Conservation (phyloP, 1,140 invertebrate genomes). For the Neotoxoptera formosana region DNA sequence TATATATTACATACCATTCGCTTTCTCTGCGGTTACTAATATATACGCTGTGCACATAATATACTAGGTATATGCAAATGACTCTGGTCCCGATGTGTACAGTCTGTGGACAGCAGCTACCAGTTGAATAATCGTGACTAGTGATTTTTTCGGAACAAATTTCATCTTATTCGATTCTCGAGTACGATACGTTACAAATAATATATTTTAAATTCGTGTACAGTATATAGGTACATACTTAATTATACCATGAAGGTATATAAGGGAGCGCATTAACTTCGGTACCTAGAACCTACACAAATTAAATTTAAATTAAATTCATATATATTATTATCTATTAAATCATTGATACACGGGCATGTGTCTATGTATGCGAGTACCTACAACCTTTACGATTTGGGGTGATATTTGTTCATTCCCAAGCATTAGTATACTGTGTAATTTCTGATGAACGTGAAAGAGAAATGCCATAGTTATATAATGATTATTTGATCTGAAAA, state of each 20-base stretch:
- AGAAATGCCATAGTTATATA: no score
- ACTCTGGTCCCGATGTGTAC: not conserved
- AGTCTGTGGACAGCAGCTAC: not conserved
- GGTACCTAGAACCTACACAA: no score
- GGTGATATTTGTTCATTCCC: not conserved
- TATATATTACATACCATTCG: not conserved
- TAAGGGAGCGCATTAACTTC: not conserved
- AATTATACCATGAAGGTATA: not conserved
- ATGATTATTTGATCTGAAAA: not conserved
- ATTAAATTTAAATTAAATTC: no score
- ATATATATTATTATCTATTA: not conserved
- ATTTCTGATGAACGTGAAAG: no score
- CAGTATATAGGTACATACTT: not conserved
- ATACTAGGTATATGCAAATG: not conserved
- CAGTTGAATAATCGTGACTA: not conserved
- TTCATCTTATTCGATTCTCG: not conserved
- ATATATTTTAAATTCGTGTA: not conserved
- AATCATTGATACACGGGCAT: not conserved
- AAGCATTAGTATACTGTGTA: no score
- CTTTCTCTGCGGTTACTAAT: not conserved
- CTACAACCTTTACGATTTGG: not conserved
- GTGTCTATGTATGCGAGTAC: not conserved
- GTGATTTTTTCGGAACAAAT: not conserved
- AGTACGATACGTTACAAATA: not conserved
- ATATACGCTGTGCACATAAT: not conserved